Percentiles rank a stretch among this genome's conserved stretches.
Conservation (phyloP, 2,888 invertebrate species). For the Agriopis marginaria region DNA sequence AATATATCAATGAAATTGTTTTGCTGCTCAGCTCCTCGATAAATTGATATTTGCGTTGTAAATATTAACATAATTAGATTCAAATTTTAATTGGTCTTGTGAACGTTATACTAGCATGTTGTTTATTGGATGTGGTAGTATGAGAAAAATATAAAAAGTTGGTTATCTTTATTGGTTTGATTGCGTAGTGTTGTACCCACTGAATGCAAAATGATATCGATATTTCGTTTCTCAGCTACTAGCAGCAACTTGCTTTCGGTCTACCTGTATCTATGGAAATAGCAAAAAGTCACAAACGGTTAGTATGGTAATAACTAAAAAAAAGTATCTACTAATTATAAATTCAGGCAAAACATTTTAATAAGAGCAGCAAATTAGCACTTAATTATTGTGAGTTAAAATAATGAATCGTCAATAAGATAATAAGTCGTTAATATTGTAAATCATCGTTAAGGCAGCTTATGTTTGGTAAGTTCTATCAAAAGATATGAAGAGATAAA, state of each 20-base stretch:
- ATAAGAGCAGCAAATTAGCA: too few relatives aligned
- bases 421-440: too few relatives aligned
- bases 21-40: slow-evolving; percentile 47
- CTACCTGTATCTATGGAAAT: not conserved
- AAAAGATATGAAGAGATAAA: not conserved
- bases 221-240: not conserved
- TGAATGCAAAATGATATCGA: not conserved
- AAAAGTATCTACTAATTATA: too few relatives aligned
- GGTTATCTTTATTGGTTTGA: slow-evolving; percentile 14
- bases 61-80: slow-evolving; percentile 57
- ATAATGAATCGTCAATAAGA: too few relatives aligned
- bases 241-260: not conserved
- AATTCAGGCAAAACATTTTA: too few relatives aligned
- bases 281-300: too few relatives aligned
- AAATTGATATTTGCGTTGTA: slow-evolving; percentile 67
- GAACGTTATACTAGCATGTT: slow-evolving; percentile 35
- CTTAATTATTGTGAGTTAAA: too few relatives aligned
- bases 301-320: not conserved
- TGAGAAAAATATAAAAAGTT: slow-evolving; percentile 11
- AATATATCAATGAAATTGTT: slow-evolving; percentile 62
- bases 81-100: slow-evolving; percentile 63
- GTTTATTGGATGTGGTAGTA: slow-evolving; percentile 26
- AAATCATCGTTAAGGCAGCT: too few relatives aligned
- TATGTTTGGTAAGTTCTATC: too few relatives aligned
- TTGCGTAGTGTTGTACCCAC: not conserved